Base-by-base conservation (phyloP, 1,140 invertebrate genomes). In the Charaxes varanes region DNA sequence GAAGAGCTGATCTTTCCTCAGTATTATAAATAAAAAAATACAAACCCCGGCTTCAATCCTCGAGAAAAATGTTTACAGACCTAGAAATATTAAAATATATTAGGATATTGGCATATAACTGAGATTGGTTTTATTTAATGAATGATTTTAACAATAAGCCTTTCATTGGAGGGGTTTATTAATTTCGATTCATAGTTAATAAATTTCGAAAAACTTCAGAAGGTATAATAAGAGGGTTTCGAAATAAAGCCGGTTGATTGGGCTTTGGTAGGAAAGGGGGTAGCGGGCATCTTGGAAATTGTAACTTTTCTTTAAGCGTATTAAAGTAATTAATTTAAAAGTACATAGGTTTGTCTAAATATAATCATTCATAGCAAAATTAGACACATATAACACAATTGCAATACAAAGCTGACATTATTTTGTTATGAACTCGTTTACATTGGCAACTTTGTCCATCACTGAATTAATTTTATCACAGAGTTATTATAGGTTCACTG, bases 1-100 rank as follows among this genome's bases (percentile, higher is more conserved):
- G n/a, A n/a, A n/a, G n/a, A n/a, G n/a, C n/a, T n/a, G n/a, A n/a
- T n/a, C n/a, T n/a, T n/a, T n/a, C n/a, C n/a, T n/a, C n/a, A n/a
- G n/a, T n/a, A n/a, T n/a, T n/a, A n/a, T 7, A 18, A 18, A 14
- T 7, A 15, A 1, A 28, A 15, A 40, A 27, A 37, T 42, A 46
- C 54, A 18, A 58, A 72, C 68, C 63, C 66, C 38, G 49, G 49
- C 52, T 41, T 38, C 37, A 50, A 52, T 64, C 53, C 56, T 61
- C 44, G 49, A 34, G 21, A 42, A 26, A 30, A 51, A 21, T 57
- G 67, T 72, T 76, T 79, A 79, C 70, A 79, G 70, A 79, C 74
- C 74, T 79, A 74, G 54, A 67, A 76, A 72, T 66, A 38, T 66
- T 58, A 58, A 53, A 26, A 40, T 57, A 32, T n/a, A 27, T n/a